Percentiles rank a stretch among this genome's conserved stretches.
Evolutionary conservation across 2,888 invertebrate genomes (phyloP).

Genomic region (Ichneumon xanthorius): DNA sequence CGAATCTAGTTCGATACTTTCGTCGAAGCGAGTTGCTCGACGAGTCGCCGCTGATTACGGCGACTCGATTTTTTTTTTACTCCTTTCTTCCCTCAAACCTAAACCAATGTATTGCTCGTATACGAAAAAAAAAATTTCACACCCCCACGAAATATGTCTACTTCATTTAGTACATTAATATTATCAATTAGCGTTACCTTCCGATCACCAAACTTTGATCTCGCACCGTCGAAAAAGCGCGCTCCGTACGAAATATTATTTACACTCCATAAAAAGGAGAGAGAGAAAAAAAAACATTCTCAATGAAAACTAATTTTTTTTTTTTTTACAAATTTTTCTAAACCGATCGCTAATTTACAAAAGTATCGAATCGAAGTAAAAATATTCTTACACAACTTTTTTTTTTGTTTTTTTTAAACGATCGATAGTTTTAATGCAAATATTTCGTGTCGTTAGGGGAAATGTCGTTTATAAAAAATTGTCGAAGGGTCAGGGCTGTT

Average conservation of each 20-base stretch:
- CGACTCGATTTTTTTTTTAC: constrained; percentile 24
- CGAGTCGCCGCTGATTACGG: constrained; percentile 26
- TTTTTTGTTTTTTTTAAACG: no score
- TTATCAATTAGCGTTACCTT: constrained; percentile 7
- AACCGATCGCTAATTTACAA: not conserved
- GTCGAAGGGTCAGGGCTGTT: not conserved
- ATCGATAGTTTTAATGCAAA: not conserved
- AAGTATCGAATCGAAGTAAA: constrained; percentile 7
- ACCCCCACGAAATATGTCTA: constrained; percentile 1
- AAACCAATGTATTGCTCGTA: constrained; percentile 57
- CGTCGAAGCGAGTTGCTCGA: constrained; percentile 15
- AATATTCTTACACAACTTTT: not conserved
- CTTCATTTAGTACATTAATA: constrained; percentile 28
- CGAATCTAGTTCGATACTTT: constrained; percentile 22
- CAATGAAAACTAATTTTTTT: not conserved
- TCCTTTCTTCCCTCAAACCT: constrained; percentile 25
- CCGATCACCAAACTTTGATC: constrained; percentile 11
- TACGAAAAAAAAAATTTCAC: constrained; percentile 37
- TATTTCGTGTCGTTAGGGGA: not conserved
- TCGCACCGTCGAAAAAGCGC: not conserved
- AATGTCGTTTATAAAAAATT: constrained; percentile 23
- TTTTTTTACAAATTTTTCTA: not conserved
- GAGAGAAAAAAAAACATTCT: not conserved
- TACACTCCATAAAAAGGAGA: not conserved
- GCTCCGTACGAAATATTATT: constrained; percentile 15